These are phyloP conservation scores for Rhabdornis inornatus DNA, from an alignment of 2,113 vertebrate species.

Conservation along the genomic window DNA sequence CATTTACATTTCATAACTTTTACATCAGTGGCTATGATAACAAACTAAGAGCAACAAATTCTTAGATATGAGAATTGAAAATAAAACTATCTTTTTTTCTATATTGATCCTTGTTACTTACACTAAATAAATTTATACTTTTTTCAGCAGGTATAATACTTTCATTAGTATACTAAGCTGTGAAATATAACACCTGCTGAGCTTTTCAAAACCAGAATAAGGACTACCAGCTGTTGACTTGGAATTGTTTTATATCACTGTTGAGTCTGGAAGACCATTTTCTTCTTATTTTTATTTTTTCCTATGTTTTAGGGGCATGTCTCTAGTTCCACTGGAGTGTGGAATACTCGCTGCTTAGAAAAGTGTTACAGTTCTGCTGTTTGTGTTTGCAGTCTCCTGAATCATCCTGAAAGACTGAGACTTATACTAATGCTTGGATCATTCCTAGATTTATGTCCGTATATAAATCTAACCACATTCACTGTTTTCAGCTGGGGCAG, in stretches of 20 bases:
- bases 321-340: not conserved
- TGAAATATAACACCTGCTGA: not conserved
- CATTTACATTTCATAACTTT: not conserved
- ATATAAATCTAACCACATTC: not conserved
- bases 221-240: not conserved
- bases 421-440: not conserved
- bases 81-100: not conserved
- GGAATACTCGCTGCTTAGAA: not conserved
- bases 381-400: not conserved
- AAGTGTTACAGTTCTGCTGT: not conserved
- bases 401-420: not conserved
- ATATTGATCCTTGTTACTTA: not conserved
- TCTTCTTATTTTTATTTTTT: not conserved
- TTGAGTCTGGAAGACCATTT: not conserved
- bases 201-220: not conserved
- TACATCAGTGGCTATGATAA: not conserved
- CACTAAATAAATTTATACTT: not conserved
- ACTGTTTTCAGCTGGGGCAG: not conserved
- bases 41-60: not conserved
- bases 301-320: not conserved
- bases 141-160: not conserved
- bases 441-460: not conserved
- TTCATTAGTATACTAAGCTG: not conserved
- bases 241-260: not conserved
- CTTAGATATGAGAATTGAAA: not conserved